A percentile compares a stretch with the other conserved stretches of the same genome.
phyloP scores from a whole-genome alignment of 2,888 invertebrate species.

The Hololepta plana region DNA sequence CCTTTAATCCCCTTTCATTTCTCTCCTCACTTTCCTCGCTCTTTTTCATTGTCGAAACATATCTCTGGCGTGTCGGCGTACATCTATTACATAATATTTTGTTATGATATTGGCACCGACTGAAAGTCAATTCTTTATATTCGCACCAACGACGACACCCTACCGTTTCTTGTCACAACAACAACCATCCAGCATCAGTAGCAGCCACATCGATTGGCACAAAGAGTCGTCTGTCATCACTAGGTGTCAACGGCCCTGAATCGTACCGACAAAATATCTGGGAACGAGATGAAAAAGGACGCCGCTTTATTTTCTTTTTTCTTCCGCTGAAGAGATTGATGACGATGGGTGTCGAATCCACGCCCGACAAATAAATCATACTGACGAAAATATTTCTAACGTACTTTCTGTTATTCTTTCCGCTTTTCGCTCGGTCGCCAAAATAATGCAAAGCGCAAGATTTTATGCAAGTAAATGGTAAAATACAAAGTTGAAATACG shows the following conservation, averaged over 20 bases:
- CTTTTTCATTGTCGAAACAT: conserved; percentile 8
- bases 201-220: conserved; percentile 18
- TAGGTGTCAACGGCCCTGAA: conserved; percentile 17
- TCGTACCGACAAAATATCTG: conserved; percentile 20
- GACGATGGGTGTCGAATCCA: conserved; percentile 20
- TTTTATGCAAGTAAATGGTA: not conserved
- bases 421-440: conserved; percentile 3
- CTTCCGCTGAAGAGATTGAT: conserved; percentile 22
- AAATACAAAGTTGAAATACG: not conserved
- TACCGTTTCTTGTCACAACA: conserved; percentile 4
- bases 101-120: conserved; percentile 3
- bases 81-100: too few species aligned
- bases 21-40: conserved; percentile 8
- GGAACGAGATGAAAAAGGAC: too few species aligned
- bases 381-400: too few species aligned
- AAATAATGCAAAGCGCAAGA: not conserved
- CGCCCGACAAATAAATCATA: conserved; percentile 21
- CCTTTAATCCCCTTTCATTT: too few species aligned
- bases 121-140: not conserved
- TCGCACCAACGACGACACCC: conserved; percentile 2
- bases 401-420: too few species aligned
- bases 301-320: too few species aligned
- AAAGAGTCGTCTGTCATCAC: conserved; percentile 21
- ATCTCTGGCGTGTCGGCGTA: too few species aligned
- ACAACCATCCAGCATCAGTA: conserved; percentile 11